Evolutionary conservation across 2,888 invertebrate species (phyloP).

Genomic region (Erannis defoliaria): DNA sequence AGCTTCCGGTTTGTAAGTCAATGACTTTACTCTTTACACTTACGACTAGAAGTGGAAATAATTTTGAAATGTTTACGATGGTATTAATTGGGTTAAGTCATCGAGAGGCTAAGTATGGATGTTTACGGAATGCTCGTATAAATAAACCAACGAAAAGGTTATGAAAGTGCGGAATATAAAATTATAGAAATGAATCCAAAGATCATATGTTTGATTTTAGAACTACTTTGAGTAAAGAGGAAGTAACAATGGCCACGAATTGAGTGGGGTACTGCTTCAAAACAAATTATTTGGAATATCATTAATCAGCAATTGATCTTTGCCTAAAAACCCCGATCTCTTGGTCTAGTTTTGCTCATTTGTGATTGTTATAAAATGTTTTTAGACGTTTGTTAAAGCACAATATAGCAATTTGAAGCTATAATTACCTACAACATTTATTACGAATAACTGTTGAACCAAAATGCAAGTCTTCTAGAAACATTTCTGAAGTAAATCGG

Average conservation of each 20-base stretch:
- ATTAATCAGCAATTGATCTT: background rate
- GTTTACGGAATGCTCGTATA: background rate
- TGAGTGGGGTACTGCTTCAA: no score
- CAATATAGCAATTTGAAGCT: no score
- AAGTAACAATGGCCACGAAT: background rate
- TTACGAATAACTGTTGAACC: no score
- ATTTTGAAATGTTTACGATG: conserved; percentile 35
- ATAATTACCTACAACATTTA: no score
- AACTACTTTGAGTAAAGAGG: conserved; percentile 1
- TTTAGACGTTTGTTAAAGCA: no score
- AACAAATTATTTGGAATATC: no score
- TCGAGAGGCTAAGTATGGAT: conserved; percentile 28
- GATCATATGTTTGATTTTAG: conserved; percentile 5
- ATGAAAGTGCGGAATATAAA: conserved; percentile 2
- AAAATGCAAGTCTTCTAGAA: no score
- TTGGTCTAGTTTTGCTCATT: background rate
- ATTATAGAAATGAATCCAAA: background rate
- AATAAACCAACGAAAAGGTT: no score
- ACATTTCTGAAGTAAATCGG: no score
- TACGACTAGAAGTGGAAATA: conserved; percentile 36
- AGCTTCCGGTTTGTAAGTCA: conserved; percentile 81
- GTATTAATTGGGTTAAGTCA: conserved; percentile 35
- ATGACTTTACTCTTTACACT: conserved; percentile 54
- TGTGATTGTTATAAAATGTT: no score
- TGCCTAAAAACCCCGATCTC: background rate